phyloP scores from a whole-genome alignment of 30 jellyfish, hydroid and myxozoan species.

The Sanderia malayensis region DNA sequence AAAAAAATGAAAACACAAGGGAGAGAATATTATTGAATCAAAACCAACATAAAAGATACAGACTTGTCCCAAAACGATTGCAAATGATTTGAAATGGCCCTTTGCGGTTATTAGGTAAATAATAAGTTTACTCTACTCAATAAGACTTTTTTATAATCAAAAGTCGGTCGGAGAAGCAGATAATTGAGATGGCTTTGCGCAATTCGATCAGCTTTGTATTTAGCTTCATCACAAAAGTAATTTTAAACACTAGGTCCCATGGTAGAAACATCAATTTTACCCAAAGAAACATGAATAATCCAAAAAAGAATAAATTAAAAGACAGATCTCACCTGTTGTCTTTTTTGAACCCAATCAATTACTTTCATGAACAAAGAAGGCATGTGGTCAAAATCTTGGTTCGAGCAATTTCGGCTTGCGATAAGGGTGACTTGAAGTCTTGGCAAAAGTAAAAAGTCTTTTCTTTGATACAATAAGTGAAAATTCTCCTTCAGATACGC shows the following conservation, averaged over 20 bases:
- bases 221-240: no score
- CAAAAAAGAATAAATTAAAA: not conserved
- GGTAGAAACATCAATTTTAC: not conserved
- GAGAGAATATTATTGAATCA: no score
- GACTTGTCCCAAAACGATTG: no score
- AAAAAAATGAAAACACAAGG: no score
- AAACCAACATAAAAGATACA: no score
- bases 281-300: not conserved
- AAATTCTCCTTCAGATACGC: conserved; percentile 51
- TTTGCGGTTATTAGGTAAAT: no score
- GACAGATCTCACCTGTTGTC: conserved; percentile 60
- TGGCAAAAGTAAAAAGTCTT: conserved; percentile 65
- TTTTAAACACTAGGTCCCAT: no score
- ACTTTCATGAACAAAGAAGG: conserved; percentile 41
- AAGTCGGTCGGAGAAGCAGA: not conserved
- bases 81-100: no score
- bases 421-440: conserved; percentile 64
- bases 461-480: conserved; percentile 35
- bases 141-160: no score
- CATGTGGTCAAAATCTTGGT: conserved; percentile 32
- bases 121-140: no score
- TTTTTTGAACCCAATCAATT: conserved; percentile 61
- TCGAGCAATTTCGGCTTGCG: conserved; percentile 49
- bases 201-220: not conserved
- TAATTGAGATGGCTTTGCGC: not conserved